Base-by-base conservation (phyloP, 2,797 vertebrate species). In the Hippocampus kuda region DNA sequence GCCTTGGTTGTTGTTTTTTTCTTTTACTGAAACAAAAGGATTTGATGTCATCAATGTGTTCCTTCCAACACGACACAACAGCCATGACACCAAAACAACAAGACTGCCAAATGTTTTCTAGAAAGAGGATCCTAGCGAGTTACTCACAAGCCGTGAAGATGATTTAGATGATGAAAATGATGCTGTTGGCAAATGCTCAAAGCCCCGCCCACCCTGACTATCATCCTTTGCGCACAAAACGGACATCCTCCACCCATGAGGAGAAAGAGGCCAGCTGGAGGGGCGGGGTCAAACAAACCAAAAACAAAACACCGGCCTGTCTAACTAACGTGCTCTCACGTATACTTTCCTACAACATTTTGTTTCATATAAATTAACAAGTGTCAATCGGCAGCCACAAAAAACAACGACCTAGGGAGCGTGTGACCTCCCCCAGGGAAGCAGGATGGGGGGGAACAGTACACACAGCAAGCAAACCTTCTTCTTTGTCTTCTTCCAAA, bases 61-160 rank as follows among this genome's bases (percentile, higher is more conserved):
- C 83, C 85, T 72, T 78, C 80, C 78, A 87, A 79, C 67, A 56
- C 89, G 53, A 89, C 91, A 89, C 92, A 81, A 91, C 90, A 88
- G 93, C 86, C 75, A 89, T 89, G 84, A 90, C 76, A 84, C 91
- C 81, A 89, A 87, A 81, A 86, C 71, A 71, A 91, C 67, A 70
- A 38, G 34, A 79, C 75, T 88, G 82, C 86, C 84, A 87, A 88
- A 86, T 85, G 83, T 86, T 82, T 76, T 87, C 90, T 90, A 91
- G 81, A 59, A 59, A 59, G 59, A 88, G 88, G 90, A 87, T 83
- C 86, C 90, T 92, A 92, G 86, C 87, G 83, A 87, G 91, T 92
- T 89, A 86, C 83, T 86, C 86, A 90, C 89, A 92, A 91, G 91
- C 90, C 2, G 85, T 90, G 91, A 90, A 78, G 77, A 75, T 54